phyloP scores from a whole-genome alignment of 2,113 vertebrate genomes.

The Pogonocichla stellata region DNA sequence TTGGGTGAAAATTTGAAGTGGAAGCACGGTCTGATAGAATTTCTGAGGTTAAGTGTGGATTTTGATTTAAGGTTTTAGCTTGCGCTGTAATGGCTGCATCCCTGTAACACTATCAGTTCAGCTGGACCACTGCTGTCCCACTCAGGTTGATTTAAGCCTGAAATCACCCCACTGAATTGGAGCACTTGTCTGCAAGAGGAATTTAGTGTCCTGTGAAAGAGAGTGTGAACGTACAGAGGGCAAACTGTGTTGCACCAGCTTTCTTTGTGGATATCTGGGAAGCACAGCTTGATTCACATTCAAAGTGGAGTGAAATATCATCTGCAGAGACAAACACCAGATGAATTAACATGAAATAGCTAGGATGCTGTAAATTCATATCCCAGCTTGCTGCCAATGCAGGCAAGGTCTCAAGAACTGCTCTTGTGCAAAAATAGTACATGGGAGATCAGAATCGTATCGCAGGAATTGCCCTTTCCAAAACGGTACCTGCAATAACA shows the following conservation, averaged over 20 bases:
- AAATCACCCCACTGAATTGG: background rate
- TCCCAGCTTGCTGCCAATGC: background rate
- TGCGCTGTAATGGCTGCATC: background rate
- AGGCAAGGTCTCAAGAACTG: slow-evolving; percentile 26
- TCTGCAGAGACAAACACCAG: background rate
- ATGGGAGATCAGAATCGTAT: background rate
- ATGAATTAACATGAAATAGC: slow-evolving; percentile 16
- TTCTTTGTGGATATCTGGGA: background rate
- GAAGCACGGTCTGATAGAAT: background rate
- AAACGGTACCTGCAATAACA: slow-evolving; percentile 41
- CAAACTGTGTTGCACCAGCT: background rate
- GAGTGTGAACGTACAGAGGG: background rate
- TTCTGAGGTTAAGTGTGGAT: background rate
- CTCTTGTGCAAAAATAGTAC: slow-evolving; percentile 29
- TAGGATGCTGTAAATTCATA: slow-evolving; percentile 16
- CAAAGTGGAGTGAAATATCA: slow-evolving; percentile 35
- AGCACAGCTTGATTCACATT: slow-evolving; percentile 20
- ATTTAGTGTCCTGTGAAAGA: slow-evolving; percentile 5
- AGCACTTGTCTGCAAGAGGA: slow-evolving; percentile 28
- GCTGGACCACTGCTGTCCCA: background rate
- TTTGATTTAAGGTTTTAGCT: slow-evolving; percentile 19
- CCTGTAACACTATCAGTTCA: background rate
- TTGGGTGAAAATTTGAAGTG: background rate
- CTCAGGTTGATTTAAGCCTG: slow-evolving; percentile 22
- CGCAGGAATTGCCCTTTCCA: slow-evolving; percentile 20